Evolutionary conservation across 2,888 invertebrate species (phyloP), one percentile per base, ranked within the genome.

Genomic region (Chrysolina americana): DNA sequence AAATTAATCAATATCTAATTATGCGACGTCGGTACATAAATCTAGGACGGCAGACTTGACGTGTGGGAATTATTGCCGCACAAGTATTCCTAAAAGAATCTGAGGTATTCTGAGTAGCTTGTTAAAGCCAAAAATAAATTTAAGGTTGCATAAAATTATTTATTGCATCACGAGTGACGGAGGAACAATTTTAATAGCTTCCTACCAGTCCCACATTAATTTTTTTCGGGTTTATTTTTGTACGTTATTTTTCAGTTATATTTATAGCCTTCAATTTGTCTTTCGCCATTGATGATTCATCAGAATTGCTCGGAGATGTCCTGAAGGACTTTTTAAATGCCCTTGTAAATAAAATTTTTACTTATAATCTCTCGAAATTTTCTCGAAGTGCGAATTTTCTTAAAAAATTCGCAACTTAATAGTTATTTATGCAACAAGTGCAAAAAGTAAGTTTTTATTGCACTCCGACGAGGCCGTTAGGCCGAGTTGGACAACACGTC

Each of bases 1-100:
- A 85, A 86, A 87, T 87, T 87, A 87, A 87, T 87, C 87, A 88
- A 87, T 87, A 87, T 87, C 87, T 87, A 88, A 88, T 87, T 87
- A 86, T 86, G 85, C 83, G 86, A 85, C 86, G 84, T 78, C 78
- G 71, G 82, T 74, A 81, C 81, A 86, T 87, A 87, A 87, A 87
- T 87, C 83, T 82, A 79, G 77, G 81, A 76, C 77, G 77, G 76
- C 79, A 75, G 74, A 78, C 74, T 71, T 75, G 76, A 77, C 83
- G 81, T 82, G 76, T 79, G 78, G 82, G 83, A 85, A 85, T 85
- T 85, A 86, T 86, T 84, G 84, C 85, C 83, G 81, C 78, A 76
- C 79, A 85, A 83, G 82, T 83, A 86, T 86, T 85, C 83, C 82
- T 81, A 75, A 77, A 83, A 83, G 84, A 81, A 87, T 86, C 82